Evolutionary conservation across 1,140 invertebrate species (phyloP).

Genomic region (Mizuhopecten yessoensis): DNA sequence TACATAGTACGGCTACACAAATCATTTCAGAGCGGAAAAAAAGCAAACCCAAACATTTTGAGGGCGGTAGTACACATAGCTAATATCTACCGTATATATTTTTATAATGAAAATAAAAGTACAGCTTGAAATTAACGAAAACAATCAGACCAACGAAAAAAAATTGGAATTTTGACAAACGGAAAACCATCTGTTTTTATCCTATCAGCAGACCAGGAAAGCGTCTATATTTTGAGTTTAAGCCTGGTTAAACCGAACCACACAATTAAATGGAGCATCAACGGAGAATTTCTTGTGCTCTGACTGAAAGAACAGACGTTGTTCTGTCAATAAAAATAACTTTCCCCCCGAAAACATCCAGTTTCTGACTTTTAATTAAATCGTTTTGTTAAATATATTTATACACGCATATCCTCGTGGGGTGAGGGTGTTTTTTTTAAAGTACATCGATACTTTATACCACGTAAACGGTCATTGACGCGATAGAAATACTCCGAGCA

Average conservation of each 20-base stretch:
- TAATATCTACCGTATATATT: not conserved
- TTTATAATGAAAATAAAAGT: not conserved
- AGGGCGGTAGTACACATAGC: not conserved
- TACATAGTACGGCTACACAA: no score
- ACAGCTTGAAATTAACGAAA: not conserved
- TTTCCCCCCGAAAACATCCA: not conserved
- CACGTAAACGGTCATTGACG: not conserved
- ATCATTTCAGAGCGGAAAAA: not conserved
- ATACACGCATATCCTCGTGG: not conserved
- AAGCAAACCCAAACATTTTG: not conserved
- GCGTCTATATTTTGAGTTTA: not conserved
- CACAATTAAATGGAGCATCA: not conserved
- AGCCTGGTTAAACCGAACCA: not conserved
- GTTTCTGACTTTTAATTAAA: conserved; percentile 19
- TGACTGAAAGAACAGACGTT: conserved; percentile 1
- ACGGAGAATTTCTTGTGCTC: not conserved
- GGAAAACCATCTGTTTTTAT: not conserved
- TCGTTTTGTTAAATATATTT: conserved; percentile 8
- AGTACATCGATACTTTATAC: not conserved
- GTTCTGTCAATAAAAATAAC: not conserved
- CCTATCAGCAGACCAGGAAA: not conserved
- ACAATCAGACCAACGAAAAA: not conserved
- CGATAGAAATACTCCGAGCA: not conserved
- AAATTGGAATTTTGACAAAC: conserved; percentile 35
- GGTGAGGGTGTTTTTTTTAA: not conserved